These are phyloP conservation scores for Encarsia formosa DNA, from an alignment of 2,888 invertebrate species.

Conservation along the genomic window DNA sequence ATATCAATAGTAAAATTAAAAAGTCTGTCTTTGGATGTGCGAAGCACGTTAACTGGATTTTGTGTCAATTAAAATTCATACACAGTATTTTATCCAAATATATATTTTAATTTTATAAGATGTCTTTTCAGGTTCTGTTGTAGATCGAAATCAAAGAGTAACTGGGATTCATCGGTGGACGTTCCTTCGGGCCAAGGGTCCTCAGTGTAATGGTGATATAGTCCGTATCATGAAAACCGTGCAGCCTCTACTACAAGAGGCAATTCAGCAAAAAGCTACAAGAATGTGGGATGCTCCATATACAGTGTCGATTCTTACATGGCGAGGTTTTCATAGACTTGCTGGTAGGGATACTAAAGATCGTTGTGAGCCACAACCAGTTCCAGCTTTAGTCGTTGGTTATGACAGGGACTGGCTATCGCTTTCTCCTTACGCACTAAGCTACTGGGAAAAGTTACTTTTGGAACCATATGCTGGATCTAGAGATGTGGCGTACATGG, in stretches of 20 bases:
- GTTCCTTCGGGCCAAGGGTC: constrained; percentile 75
- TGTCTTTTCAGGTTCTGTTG: no score
- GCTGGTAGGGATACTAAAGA: constrained; percentile 93
- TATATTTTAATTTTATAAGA: no score
- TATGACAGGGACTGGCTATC: constrained; percentile 94
- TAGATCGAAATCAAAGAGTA: constrained; percentile 42
- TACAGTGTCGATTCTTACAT: constrained; percentile 91
- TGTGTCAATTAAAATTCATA: no score
- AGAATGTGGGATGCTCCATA: constrained; percentile 90
- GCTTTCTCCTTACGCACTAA: constrained; percentile 88
- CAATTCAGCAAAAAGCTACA: constrained; percentile 87
- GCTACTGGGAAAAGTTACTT: constrained; percentile 96
- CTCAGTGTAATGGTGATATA: constrained; percentile 85
- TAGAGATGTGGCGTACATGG: constrained; percentile 90
- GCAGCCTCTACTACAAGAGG: constrained; percentile 90
- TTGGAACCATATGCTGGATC: constrained; percentile 95
- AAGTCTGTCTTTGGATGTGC: no score
- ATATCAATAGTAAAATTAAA: no score
- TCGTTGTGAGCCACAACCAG: constrained; percentile 94
- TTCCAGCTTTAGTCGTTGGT: constrained; percentile 89
- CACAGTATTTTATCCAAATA: no score
- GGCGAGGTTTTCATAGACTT: constrained; percentile 95
- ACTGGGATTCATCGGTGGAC: constrained; percentile 82
- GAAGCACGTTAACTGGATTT: no score
- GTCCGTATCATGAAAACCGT: constrained; percentile 85